Evolutionary conservation across 2,888 invertebrate genomes (phyloP), one percentile per base, ranked within the genome.

Genomic region (Galerucella pusilla): DNA sequence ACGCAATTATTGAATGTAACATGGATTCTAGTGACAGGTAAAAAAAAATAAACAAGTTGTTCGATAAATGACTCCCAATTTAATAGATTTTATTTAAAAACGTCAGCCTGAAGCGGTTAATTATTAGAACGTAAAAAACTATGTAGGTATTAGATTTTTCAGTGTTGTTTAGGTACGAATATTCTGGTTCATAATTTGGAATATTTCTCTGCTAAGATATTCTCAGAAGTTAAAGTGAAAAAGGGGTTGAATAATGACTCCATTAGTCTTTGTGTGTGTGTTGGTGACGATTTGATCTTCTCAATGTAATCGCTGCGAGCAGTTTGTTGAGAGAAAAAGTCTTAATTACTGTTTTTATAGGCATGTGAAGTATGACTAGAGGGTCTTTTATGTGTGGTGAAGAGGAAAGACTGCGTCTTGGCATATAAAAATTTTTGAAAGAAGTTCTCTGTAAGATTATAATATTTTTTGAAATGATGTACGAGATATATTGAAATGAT

Each of bases 221-320:
- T 65, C 45, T 65, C 61, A 28, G 57, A 20, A 57, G 61, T 61
- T 61, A 35, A 28, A 46, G 46, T 65, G 20, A 65, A 65, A 25
- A 46, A 46, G 64, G 57, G 46, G 64, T 46, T 65, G 64, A 65
- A 65, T 65, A 65, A 65, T 65, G 64, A 65, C 45, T 65, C 64
- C 64, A 65, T 65, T 65, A 65, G 64, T 65, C 64, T 65, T 65
- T 65, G 64, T 65, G 46, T 64, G 46, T 49, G 20, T 65, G 46
- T 49, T 46, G 12, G 64, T 65, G 64, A 65, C 45, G 11, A 65
- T 49, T 65, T 46, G n/a, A 45, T 42, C 63, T 63, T 45, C 42
- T 16, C 25, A 35, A 63, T 63, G 63, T 63, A 63, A 63, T 42
- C 45, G 25, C 46, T 65, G 46, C 46, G n/a, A 46, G 46, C 64